phyloP scores from a whole-genome alignment of 2,113 vertebrate genomes.

The Microcebus tavaratra region DNA sequence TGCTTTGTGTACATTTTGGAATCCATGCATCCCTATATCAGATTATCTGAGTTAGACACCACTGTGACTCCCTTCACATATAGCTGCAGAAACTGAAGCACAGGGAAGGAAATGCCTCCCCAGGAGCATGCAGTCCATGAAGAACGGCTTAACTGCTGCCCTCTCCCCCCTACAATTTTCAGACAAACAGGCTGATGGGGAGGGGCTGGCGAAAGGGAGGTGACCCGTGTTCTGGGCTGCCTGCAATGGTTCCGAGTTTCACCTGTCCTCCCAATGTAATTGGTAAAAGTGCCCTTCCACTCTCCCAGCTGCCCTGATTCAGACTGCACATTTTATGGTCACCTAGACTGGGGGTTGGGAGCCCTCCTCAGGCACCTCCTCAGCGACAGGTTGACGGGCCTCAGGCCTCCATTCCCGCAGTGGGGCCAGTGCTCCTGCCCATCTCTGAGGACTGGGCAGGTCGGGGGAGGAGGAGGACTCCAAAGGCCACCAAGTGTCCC shows the following conservation, averaged over 20 bases:
- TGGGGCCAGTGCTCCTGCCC: not conserved
- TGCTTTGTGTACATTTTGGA: not conserved
- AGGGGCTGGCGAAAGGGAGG: not conserved
- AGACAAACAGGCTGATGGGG: not conserved
- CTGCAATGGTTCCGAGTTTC: not conserved
- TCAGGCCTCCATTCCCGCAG: not conserved
- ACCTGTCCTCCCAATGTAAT: not conserved
- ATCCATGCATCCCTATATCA: too few relatives aligned
- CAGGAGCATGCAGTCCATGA: not conserved
- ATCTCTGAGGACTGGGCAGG: not conserved
- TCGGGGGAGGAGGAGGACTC: not conserved
- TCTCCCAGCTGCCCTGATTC: not conserved
- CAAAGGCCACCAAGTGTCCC: not conserved
- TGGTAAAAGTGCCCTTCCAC: accelerated
- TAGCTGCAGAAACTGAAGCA: not conserved
- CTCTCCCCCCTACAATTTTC: accelerated
- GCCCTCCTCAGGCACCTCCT: not conserved
- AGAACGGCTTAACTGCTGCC: too few relatives aligned
- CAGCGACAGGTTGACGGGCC: accelerated
- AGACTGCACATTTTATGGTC: not conserved
- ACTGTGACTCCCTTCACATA: not conserved
- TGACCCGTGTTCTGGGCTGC: not conserved
- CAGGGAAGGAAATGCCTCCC: not conserved
- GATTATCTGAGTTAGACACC: not conserved
- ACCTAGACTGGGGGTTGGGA: not conserved